A percentile compares a stretch with the other conserved stretches of the same genome.
phyloP scores from a whole-genome alignment of 2,888 invertebrate genomes.

The Drosophila hamatofila region DNA sequence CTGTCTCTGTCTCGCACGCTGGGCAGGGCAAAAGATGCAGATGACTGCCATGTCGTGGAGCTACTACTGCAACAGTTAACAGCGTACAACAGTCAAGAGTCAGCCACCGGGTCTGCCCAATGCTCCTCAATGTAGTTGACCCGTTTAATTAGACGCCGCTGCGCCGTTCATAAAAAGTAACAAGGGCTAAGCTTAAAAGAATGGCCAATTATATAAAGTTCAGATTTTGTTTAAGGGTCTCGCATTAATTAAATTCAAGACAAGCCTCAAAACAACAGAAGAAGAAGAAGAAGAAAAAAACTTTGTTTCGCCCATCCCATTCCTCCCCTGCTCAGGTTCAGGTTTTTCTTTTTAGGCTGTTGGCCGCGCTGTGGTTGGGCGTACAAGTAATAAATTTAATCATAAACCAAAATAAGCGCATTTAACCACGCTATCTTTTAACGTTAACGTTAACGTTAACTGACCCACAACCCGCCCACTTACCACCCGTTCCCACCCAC shows the following conservation, averaged over 20 bases:
- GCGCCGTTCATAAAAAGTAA: conserved; percentile 55
- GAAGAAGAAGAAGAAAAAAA: background rate
- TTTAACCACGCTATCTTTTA: conserved; percentile 79
- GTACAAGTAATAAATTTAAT: conserved; percentile 80
- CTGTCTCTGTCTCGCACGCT: background rate
- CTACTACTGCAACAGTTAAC: conserved; percentile 63
- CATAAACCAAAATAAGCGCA: conserved; percentile 80
- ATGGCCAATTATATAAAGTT: conserved; percentile 76
- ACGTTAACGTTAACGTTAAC: conserved; percentile 55
- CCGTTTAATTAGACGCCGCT: conserved; percentile 67
- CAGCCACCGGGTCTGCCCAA: conserved; percentile 24
- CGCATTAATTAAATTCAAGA: conserved; percentile 70
- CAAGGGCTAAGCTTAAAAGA: conserved; percentile 73
- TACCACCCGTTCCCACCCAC: background rate
- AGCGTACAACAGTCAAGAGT: conserved; percentile 53
- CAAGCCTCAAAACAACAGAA: conserved; percentile 33
- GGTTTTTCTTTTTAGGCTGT: conserved; percentile 26
- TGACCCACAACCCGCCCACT: too few relatives aligned
- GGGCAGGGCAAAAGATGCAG: conserved; percentile 29
- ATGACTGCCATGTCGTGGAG: conserved; percentile 42
- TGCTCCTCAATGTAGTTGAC: conserved; percentile 50
- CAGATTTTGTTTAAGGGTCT: conserved; percentile 44
- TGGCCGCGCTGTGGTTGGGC: conserved; percentile 64
- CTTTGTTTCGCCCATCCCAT: conserved; percentile 36
- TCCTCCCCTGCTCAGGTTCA: background rate